phyloP scores from a whole-genome alignment of 2,888 invertebrate species.

The Sthenelais limicola region DNA sequence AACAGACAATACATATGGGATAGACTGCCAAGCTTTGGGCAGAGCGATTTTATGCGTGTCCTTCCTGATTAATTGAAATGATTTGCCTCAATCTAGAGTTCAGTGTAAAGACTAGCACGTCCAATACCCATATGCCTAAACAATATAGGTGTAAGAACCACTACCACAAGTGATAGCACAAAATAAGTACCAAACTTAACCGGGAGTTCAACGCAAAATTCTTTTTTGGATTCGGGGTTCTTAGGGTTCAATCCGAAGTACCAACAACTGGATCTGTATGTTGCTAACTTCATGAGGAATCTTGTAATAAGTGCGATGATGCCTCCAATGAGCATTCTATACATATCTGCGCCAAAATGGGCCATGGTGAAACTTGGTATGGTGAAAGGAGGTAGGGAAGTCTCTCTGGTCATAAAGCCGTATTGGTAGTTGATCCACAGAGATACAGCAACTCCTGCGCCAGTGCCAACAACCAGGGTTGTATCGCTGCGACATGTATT shows the following conservation, averaged over 20 bases:
- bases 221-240: conserved; percentile 76
- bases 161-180: conserved; percentile 84
- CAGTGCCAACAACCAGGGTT: conserved; percentile 82
- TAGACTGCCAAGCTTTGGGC: too few species aligned
- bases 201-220: conserved; percentile 80
- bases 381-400: conserved; percentile 79
- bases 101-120: conserved; percentile 71
- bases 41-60: too few species aligned
- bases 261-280: conserved; percentile 81
- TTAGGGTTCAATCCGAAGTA: conserved; percentile 80
- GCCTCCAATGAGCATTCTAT: conserved; percentile 80
- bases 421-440: conserved; percentile 89
- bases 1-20: too few species aligned
- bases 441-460: conserved; percentile 81
- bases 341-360: conserved; percentile 52
- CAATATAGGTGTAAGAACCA: conserved; percentile 83
- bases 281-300: conserved; percentile 78
- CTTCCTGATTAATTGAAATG: too few species aligned
- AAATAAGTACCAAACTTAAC: conserved; percentile 88
- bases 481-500: conserved; percentile 94
- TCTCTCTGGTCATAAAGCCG: conserved; percentile 76
- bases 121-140: conserved; percentile 85
- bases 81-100: conserved; percentile 46
- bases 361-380: conserved; percentile 85
- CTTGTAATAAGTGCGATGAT: conserved; percentile 81